Evolutionary conservation across 1,140 invertebrate genomes (phyloP).

Genomic region (Metopolophium dirhodum): DNA sequence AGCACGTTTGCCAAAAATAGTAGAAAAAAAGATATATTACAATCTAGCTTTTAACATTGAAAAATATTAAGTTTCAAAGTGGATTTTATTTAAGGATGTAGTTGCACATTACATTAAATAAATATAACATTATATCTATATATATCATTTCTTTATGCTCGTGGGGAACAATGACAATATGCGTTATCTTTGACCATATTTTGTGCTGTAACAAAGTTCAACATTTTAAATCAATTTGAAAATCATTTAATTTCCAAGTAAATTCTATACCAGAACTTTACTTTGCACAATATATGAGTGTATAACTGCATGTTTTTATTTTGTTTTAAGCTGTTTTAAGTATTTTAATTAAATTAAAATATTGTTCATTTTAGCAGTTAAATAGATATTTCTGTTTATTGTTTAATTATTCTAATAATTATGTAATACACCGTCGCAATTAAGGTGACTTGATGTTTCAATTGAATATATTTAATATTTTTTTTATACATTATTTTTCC

Average conservation of each 20-base stretch:
- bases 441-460: background rate
- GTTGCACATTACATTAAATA: background rate
- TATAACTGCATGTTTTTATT: background rate
- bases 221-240: background rate
- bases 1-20: background rate
- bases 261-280: too few relatives aligned
- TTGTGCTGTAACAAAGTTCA: background rate
- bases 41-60: background rate
- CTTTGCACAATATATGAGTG: too few relatives aligned
- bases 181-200: background rate
- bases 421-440: background rate
- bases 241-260: background rate
- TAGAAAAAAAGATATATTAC: background rate
- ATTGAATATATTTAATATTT: background rate
- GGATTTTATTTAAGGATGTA: background rate
- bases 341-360: conserved; percentile 1
- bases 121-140: background rate
- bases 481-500: too few relatives aligned
- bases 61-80: background rate
- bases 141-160: background rate
- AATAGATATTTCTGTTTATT: background rate
- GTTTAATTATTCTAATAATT: background rate
- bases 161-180: background rate
- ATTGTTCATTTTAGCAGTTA: background rate
- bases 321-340: background rate